A percentile compares a stretch with the other conserved stretches of the same genome.
Evolutionary conservation across 2,888 invertebrate genomes (phyloP).

Genomic region (Caenorhabditis macrosperma): DNA sequence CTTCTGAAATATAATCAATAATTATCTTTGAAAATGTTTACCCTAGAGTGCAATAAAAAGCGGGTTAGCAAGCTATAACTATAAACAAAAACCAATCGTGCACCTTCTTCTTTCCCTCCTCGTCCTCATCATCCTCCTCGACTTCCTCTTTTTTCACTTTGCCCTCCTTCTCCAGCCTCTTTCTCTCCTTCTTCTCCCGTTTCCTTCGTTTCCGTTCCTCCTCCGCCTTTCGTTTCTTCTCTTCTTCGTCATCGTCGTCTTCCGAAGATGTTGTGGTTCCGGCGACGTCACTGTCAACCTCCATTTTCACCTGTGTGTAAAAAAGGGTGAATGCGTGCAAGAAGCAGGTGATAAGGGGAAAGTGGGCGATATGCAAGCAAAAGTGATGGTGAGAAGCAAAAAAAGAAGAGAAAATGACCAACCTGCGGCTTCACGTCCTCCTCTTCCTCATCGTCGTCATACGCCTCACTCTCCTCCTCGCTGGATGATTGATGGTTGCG

Average conservation of each 20-base stretch:
- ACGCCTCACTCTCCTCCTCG: conserved; percentile 35
- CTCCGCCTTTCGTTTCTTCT: conserved; percentile 8
- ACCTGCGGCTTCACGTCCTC: conserved; percentile 70
- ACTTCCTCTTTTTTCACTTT: not conserved
- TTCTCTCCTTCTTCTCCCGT: conserved; percentile 31
- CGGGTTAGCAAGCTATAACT: not conserved
- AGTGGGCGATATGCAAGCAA: not conserved
- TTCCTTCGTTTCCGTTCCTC: conserved; percentile 11
- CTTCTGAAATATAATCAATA: too few species aligned
- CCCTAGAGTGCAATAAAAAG: too few species aligned
- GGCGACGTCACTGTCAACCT: not conserved
- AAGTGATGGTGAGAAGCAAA: not conserved
- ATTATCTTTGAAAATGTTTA: not conserved
- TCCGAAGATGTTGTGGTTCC: not conserved
- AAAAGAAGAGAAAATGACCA: not conserved
- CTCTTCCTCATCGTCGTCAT: conserved; percentile 62
- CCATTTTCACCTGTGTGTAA: conserved; percentile 1
- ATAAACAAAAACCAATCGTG: not conserved
- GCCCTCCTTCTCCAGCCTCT: conserved; percentile 17
- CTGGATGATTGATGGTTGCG: conserved; percentile 53
- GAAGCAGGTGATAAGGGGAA: not conserved
- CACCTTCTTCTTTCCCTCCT: conserved; percentile 17
- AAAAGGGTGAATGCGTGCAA: too few species aligned
- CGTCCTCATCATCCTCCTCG: not conserved
- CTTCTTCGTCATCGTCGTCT: conserved; percentile 3